Evolutionary conservation across 37 sponge, comb jelly and placozoan species (phyloP).

Genomic region (Haliclona indistincta): DNA sequence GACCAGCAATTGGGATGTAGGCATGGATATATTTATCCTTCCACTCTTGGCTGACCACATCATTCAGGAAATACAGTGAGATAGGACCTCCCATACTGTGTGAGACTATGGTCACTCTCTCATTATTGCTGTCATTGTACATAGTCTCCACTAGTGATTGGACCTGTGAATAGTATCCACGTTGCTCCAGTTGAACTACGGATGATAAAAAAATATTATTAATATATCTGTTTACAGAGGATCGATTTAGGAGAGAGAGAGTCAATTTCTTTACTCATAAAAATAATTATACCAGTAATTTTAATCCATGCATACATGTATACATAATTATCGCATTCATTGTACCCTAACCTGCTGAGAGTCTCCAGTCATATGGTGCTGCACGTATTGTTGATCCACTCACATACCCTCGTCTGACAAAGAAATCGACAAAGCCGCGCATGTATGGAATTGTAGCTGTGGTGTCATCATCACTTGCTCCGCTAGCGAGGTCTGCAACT

Average conservation of each 20-base stretch:
- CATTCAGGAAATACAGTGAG: slow-evolving; percentile 42
- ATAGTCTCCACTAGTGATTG: slow-evolving; percentile 26
- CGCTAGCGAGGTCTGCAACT: too few species aligned
- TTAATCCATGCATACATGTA: too few species aligned
- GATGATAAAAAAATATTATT: too few species aligned
- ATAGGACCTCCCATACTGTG: slow-evolving; percentile 49
- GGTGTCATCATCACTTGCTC: too few species aligned
- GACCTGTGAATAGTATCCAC: slow-evolving; percentile 26
- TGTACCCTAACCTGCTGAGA: slow-evolving; percentile 47
- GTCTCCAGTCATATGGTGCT: slow-evolving; percentile 77
- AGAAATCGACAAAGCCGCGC: slow-evolving; percentile 42
- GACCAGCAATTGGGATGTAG: slow-evolving; percentile 40
- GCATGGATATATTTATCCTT: slow-evolving; percentile 63
- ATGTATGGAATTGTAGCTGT: background rate
- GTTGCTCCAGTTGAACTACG: too few species aligned
- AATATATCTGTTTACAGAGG: too few species aligned
- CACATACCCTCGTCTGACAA: slow-evolving; percentile 51
- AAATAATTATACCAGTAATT: too few species aligned
- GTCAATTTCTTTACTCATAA: too few species aligned
- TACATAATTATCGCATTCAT: too few species aligned
- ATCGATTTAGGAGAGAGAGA: too few species aligned
- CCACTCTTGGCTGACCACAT: slow-evolving; percentile 55
- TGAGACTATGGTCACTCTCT: slow-evolving; percentile 38
- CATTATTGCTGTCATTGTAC: slow-evolving; percentile 13
- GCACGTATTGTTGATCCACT: slow-evolving; percentile 54